phyloP scores from a whole-genome alignment of 2,113 vertebrate genomes.

The Ophiodon elongatus region DNA sequence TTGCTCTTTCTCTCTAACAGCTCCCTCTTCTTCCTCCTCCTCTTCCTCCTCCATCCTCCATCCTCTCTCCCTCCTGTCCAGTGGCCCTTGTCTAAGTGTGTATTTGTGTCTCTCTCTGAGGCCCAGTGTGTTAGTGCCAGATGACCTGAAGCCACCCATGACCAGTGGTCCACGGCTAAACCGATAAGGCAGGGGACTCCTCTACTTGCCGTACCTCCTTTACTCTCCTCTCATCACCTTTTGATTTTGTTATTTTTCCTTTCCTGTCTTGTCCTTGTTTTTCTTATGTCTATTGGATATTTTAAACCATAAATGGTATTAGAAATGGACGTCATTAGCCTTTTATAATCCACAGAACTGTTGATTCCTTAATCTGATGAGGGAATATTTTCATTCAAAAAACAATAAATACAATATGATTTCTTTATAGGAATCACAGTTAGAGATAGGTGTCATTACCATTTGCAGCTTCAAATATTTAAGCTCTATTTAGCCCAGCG shows the following conservation, averaged over 20 bases:
- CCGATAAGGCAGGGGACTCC: slow-evolving; percentile 55
- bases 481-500: neutral
- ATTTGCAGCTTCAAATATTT: neutral
- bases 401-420: neutral
- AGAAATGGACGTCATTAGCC: neutral
- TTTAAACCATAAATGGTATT: neutral
- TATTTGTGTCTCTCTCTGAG: slow-evolving; percentile 60
- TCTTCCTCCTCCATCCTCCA: slow-evolving; percentile 12
- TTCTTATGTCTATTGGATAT: neutral
- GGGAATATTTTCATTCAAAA: neutral
- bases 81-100: slow-evolving; percentile 70
- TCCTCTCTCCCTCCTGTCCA: slow-evolving; percentile 47
- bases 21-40: slow-evolving; percentile 15
- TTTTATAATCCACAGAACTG: neutral
- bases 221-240: slow-evolving; percentile 19
- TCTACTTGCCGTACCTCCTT: slow-evolving; percentile 21
- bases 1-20: slow-evolving; percentile 23
- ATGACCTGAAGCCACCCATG: slow-evolving; percentile 69
- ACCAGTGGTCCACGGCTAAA: slow-evolving; percentile 67
- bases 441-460: neutral
- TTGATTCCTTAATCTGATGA: neutral
- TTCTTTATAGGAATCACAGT: neutral
- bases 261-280: neutral
- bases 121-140: slow-evolving; percentile 68
- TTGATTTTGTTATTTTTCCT: slow-evolving; percentile 14